Evolutionary conservation across 1,140 invertebrate genomes (phyloP), one percentile per base, ranked within the genome.

Genomic region (Drosophila tristis): DNA sequence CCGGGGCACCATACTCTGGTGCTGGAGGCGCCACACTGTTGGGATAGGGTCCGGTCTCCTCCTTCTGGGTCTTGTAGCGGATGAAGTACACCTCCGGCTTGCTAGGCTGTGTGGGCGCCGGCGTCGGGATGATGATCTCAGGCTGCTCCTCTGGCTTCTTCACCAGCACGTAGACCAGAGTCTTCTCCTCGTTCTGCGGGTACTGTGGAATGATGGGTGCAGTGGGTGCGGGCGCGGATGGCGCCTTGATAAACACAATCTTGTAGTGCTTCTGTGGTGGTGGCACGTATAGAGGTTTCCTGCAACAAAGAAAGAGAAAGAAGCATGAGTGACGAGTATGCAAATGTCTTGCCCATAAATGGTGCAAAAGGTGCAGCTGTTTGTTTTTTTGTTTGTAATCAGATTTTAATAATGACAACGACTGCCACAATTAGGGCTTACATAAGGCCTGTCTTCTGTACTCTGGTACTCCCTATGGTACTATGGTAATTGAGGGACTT

Each of bases 41-140:
- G 48, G 93, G 92, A 66, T 93, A 93, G 25, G 91, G 91, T 39
- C 92, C 92, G 48, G 92, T 92, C 60, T 91, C 90, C 82, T 93
- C 92, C 90, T 93, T 93, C 72, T 97, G 96, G 56, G 96, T 96
- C 92, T 96, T 96, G 93, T 96, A 97, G 92, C 96, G 94, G 92
- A 97, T 97, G 93, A 97, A 97, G 94, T 97, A 97, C 31, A 97
- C 96, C 93, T 97, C 96, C 4, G 96, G 96, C 93, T 97, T 97
- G 93, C 95, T 95, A 25, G 96, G 96, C 79, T 96, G 96, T 11
- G 96, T 96, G 2, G 96, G 96, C 29, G 95, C 94, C 15, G 95
- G 95, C 4, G 96, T 96, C 0, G 96, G 96, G 20, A 97, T 95
- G 43, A 95, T 93, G 74, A 96, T 95, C 48, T 96, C 96, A 5